These are phyloP conservation scores for Bombus difficillimus DNA, from an alignment of 1,140 invertebrate species.

Conservation along the genomic window DNA sequence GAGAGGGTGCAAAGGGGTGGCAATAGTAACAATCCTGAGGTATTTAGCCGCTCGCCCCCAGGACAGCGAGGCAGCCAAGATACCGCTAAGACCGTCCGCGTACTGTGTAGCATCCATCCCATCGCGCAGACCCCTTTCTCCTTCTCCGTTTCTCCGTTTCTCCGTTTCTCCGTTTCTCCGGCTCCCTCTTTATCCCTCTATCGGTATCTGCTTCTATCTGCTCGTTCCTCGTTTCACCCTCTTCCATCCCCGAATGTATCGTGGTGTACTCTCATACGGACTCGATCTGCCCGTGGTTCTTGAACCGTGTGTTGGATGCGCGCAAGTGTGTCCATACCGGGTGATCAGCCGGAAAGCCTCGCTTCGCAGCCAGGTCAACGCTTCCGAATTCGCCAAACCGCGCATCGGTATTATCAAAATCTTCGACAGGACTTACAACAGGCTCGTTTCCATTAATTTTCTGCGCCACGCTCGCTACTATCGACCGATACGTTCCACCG, in stretches of 20 bases:
- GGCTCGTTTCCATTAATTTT: slow-evolving; percentile 49
- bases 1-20: slow-evolving; percentile 75
- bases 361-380: slow-evolving; percentile 50
- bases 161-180: slow-evolving; percentile 37
- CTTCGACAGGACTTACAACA: slow-evolving; percentile 17
- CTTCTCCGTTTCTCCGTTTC: slow-evolving; percentile 25
- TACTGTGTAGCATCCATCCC: slow-evolving; percentile 79
- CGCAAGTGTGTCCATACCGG: slow-evolving; percentile 66
- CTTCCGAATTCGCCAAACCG: slow-evolving; percentile 51
- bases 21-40: slow-evolving; percentile 83
- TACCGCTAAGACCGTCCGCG: slow-evolving; percentile 81
- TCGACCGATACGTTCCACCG: background rate
- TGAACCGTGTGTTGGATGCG: slow-evolving; percentile 52
- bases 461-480: slow-evolving; percentile 20
- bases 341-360: slow-evolving; percentile 64
- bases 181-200: slow-evolving; percentile 43
- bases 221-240: slow-evolving; percentile 42
- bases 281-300: slow-evolving; percentile 37
- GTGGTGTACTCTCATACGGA: slow-evolving; percentile 66
- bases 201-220: slow-evolving; percentile 63
- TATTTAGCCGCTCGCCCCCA: slow-evolving; percentile 81
- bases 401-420: slow-evolving; percentile 57
- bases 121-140: slow-evolving; percentile 61
- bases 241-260: slow-evolving; percentile 49
- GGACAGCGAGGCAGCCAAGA: slow-evolving; percentile 80